Conservation (phyloP, 1,140 invertebrate species). For the Nasonia longicornis region DNA sequence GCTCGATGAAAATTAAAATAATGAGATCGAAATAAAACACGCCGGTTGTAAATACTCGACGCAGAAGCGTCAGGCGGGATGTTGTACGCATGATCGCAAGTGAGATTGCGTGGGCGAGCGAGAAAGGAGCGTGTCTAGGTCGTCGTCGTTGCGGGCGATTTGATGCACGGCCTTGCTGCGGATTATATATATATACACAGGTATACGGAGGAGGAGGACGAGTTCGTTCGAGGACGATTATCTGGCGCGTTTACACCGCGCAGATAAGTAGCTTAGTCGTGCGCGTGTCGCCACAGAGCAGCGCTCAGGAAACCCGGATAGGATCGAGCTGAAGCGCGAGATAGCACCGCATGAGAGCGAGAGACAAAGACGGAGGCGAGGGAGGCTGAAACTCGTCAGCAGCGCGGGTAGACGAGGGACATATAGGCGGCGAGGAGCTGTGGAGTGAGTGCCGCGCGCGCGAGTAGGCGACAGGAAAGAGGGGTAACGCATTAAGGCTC, state of each 20-base stretch:
- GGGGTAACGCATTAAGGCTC: constrained; percentile 54
- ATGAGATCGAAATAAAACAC: constrained; percentile 19
- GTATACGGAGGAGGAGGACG: not conserved
- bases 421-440: constrained; percentile 32
- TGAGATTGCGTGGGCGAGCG: not conserved
- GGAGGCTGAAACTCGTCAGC: constrained; percentile 56
- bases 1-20: constrained; percentile 42
- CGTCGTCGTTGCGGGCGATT: constrained; percentile 32
- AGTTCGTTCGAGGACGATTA: constrained; percentile 43
- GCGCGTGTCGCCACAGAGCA: constrained; percentile 52
- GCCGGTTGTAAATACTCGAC: not conserved
- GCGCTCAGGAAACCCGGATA: constrained; percentile 36
- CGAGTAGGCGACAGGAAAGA: constrained; percentile 48
- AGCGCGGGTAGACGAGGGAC: constrained; percentile 47
- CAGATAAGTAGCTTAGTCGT: constrained; percentile 59
- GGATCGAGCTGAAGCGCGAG: not conserved
- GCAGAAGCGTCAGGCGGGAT: not conserved
- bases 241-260: constrained; percentile 44
- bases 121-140: not conserved
- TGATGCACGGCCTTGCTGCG: not conserved
- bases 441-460: constrained; percentile 32
- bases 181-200: not conserved
- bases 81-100: not conserved
- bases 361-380: constrained; percentile 23
- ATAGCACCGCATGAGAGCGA: not conserved